phyloP scores from a whole-genome alignment of 37 sponge, comb jelly and placozoan genomes.

The Eunapius fragilis region DNA sequence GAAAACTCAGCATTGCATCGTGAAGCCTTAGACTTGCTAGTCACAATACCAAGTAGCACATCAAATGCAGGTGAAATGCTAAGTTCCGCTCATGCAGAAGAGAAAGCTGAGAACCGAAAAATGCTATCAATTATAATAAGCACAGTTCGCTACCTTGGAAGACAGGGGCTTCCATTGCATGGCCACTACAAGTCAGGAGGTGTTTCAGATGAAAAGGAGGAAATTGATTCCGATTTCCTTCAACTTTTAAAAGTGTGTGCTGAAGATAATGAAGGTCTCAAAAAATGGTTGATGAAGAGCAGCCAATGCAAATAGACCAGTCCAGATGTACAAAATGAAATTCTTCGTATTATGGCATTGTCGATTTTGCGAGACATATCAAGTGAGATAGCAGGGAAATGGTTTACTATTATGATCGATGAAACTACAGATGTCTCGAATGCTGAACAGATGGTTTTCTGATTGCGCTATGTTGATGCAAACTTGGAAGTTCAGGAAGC shows the following conservation, averaged over 20 bases:
- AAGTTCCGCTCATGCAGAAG: no score
- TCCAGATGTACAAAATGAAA: constrained; percentile 57
- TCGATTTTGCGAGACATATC: constrained; percentile 35
- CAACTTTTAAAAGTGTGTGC: constrained; percentile 1
- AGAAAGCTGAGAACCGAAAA: not conserved
- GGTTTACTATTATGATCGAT: constrained; percentile 60
- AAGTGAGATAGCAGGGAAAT: constrained; percentile 29
- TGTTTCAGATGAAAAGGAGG: not conserved
- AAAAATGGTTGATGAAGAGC: constrained; percentile 30
- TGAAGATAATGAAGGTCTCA: constrained; percentile 3
- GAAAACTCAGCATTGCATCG: not conserved
- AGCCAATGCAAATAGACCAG: constrained; percentile 51
- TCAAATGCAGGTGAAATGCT: no score
- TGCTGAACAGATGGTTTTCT: constrained; percentile 11
- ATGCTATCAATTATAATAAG: constrained; percentile 26
- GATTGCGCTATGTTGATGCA: constrained; percentile 32
- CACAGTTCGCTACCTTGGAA: constrained; percentile 7
- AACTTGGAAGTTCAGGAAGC: constrained; percentile 23
- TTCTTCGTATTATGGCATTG: constrained; percentile 37
- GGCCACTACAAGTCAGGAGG: constrained; percentile 13
- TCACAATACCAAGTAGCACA: no score
- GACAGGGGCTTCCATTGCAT: constrained; percentile 2
- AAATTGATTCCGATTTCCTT: not conserved
- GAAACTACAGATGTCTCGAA: constrained; percentile 56
- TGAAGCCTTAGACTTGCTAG: not conserved